Evolutionary conservation across 2,113 vertebrate genomes (phyloP), one percentile per base, ranked within the genome.

Genomic region (Gallinago paraguaiae): DNA sequence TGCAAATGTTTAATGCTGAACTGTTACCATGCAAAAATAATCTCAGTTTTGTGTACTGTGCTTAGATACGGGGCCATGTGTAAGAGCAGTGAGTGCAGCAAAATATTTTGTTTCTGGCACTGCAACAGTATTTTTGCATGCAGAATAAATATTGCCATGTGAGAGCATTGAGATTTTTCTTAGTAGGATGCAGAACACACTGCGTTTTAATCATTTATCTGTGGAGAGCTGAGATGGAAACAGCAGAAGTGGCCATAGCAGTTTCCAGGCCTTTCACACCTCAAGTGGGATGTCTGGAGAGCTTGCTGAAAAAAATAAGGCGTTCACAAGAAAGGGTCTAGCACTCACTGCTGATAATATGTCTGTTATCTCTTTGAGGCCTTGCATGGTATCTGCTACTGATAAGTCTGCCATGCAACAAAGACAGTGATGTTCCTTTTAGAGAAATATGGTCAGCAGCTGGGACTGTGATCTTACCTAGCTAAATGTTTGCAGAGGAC

Each of bases 251-350:
- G 93, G 67, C 70, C 16, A 1, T 46, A 82, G 92, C 82, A 74
- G 23, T 91, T 90, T 83, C 88, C 92, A 94, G 85, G 67, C 78
- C 79, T 93, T 94, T 96, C 90, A 80, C 68, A 79, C 82, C 57
- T 96, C 88, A 70, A 69, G 72, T 78, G 60, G 76, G 76, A 74
- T 86, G 50, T 92, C 86, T 93, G 83, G 69, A 96, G 64, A 90
- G 72, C 53, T 82, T 78, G 39, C 65, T 81, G 30, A 45, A 90
- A 65, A 85, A 76, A 28, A 92, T 81, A 80, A 12, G 51, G 33
- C 76, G 94, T 93, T 90, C 82, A 59, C 69, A 71, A 78, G 65
- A 57, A 87, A 75, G 67, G 46, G 30, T 86, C 54, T 88, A 0
- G 0, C 56, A 17, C 60, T 88, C 25, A 11, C 51, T 90, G 35